Base-by-base conservation (phyloP, 2,888 invertebrate species). In the Thera obeliscata region DNA sequence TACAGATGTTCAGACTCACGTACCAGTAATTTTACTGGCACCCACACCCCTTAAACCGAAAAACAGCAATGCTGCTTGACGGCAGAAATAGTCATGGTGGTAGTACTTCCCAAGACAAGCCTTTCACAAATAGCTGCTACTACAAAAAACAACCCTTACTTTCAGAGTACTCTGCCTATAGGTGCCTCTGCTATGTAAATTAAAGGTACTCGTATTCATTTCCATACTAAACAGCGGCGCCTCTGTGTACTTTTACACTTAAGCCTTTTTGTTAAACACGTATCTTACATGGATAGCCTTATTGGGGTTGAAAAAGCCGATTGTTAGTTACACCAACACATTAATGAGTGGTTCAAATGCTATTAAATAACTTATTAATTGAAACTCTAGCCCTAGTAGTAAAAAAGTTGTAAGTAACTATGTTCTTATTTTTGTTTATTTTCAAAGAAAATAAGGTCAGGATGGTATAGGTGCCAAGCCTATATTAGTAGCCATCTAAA, bases 161-260 rank as follows among this genome's bases (percentile, higher is more conserved):
- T 4, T 11, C 38, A 36, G 35, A 36, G 6, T 55, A 55, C 22
- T 12, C 22, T 7, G 8, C 33, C 9, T 52, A 33, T 52, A 33
- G 33, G 38, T 38, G 1, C 6, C 35, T 5, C 63, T 50, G 65
- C 52, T 59, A 61, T 65, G 58, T 62, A 66, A 58, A 57, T 64
- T 57, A 52, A 50, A 58, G 57, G 57, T 65, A 69, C 35, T 46
- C 35, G 8, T 46, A 56, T n/a, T n/a, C 54, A 66, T 66, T 66
- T 67, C 52, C 69, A 67, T 69, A 69, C 67, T 54, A 64, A 38
- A 46, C 12, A 52, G 58, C 64, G 67, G 67, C 65, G 54, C 58
- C 46, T 67, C 55, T 72, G 57, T 65, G 56, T 50, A 38, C 36
- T 67, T 43, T 61, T 69, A 57, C n/a, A n/a, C n/a, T n/a, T 52